Evolutionary conservation across 2,888 invertebrate species (phyloP).

Genomic region (Yponomeuta plumbellus): DNA sequence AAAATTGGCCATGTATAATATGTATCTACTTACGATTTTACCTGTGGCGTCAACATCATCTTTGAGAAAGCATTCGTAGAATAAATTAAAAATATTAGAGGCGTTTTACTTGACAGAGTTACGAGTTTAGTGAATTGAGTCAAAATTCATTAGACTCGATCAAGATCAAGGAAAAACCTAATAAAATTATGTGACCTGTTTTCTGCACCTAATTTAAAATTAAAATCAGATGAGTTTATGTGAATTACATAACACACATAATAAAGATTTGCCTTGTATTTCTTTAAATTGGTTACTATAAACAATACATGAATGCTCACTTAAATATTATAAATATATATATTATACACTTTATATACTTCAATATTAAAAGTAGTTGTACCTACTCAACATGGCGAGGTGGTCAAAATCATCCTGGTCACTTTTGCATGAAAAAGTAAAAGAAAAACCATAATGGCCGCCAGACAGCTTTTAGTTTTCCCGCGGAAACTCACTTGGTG

Average conservation of each 20-base stretch:
- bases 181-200: not conserved
- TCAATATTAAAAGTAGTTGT: no score
- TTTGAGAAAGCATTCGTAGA: slow-evolving; percentile 24
- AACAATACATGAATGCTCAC: no score
- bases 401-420: not conserved
- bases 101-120: not conserved
- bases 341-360: no score
- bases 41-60: slow-evolving; percentile 31
- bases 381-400: not conserved
- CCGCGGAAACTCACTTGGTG: slow-evolving; percentile 86
- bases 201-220: not conserved
- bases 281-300: not conserved
- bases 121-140: not conserved
- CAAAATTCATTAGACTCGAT: not conserved
- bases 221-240: not conserved
- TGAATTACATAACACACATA: not conserved
- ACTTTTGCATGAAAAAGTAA: not conserved
- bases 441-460: not conserved
- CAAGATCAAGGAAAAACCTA: slow-evolving; percentile 3
- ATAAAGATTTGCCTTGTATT: not conserved
- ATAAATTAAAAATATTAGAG: not conserved
- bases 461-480: not conserved
- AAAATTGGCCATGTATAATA: no score
- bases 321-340: no score
- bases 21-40: slow-evolving; percentile 40